Conservation (phyloP, 2,113 vertebrate genomes). For the Entomyzon cyanotis region DNA sequence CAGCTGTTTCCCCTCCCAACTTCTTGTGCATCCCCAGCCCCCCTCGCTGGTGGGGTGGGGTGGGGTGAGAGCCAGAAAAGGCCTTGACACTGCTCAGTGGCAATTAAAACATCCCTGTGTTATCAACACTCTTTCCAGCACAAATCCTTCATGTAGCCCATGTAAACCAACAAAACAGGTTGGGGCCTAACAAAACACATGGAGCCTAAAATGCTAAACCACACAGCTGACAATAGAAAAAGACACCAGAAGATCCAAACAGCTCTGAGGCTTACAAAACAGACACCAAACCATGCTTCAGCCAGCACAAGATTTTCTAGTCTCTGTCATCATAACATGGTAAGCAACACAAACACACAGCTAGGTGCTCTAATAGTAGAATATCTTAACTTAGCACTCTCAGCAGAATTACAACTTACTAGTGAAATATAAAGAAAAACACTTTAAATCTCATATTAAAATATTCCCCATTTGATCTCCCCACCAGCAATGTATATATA, state of each 20-base stretch:
- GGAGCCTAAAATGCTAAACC: neutral
- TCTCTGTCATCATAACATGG: neutral
- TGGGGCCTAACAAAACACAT: too few relatives aligned
- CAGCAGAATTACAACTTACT: neutral
- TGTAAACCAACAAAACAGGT: neutral
- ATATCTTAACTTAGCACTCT: neutral
- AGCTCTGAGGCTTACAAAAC: neutral
- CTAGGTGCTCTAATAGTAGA: neutral
- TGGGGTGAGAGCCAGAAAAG: neutral
- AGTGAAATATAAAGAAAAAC: neutral
- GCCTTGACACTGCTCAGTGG: neutral
- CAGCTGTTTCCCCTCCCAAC: neutral
- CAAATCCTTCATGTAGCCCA: neutral
- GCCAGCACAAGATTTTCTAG: neutral
- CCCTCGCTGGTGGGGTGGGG: rapidly evolving
- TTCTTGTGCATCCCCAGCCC: neutral
- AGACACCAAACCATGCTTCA: neutral
- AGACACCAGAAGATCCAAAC: neutral
- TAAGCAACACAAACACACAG: neutral
- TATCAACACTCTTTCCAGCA: neutral
- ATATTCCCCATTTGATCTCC: neutral
- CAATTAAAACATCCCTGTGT: neutral
- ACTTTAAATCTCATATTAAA: neutral
- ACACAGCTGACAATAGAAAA: neutral
- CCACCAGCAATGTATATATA: neutral